A percentile compares a stretch with the other conserved stretches of the same genome.
Conservation (phyloP, 1,140 invertebrate genomes). For the Heliconius himera region DNA sequence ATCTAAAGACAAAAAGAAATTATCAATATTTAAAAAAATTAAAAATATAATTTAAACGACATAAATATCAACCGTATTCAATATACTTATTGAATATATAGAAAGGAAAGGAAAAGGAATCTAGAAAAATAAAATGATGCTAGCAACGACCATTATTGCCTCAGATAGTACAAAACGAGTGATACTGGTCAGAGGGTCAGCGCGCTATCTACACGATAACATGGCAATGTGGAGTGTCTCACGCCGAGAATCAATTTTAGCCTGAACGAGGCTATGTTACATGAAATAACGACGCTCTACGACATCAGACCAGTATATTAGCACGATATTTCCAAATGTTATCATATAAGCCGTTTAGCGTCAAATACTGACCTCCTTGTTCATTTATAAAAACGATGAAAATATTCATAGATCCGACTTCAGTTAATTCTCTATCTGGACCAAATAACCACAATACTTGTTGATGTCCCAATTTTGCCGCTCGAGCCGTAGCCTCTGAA, state of each 20-base stretch:
- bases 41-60: neutral
- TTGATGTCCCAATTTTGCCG: constrained; percentile 91
- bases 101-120: neutral
- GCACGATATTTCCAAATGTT: neutral
- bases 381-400: constrained; percentile 95
- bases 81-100: neutral
- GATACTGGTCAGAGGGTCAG: constrained; percentile 69
- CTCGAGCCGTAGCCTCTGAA: constrained; percentile 88
- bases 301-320: constrained; percentile 24
- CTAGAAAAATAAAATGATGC: constrained; percentile 59
- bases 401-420: constrained; percentile 99
- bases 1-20: constrained; percentile 82
- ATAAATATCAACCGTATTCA: neutral
- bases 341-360: neutral
- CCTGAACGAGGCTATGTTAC: constrained; percentile 14
- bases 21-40: neutral
- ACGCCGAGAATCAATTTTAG: constrained; percentile 15
- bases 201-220: constrained; percentile 59
- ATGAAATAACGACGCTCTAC: constrained; percentile 30
- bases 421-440: constrained; percentile 96
- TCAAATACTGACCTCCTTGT: constrained; percentile 88
- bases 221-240: constrained; percentile 30
- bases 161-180: constrained; percentile 66
- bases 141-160: constrained; percentile 64
- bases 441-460: constrained; percentile 99